Evolutionary conservation across 2,113 vertebrate species (phyloP).

Genomic region (Eonycteris spelaea): DNA sequence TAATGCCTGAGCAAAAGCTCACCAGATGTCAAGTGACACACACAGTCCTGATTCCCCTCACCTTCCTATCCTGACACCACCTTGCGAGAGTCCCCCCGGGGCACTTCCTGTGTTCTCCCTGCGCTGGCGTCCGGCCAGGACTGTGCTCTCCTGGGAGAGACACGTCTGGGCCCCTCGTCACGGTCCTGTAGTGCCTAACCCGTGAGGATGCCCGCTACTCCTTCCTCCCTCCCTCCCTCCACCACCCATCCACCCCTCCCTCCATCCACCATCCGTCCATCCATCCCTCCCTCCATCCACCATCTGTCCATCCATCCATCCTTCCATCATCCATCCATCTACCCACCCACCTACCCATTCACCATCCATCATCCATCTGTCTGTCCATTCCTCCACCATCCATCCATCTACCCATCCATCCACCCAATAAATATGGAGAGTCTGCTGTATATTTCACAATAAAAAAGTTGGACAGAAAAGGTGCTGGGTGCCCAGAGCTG

Average conservation of each 20-base stretch:
- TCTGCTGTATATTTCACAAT: background rate
- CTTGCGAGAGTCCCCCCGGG: background rate
- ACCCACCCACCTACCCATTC: too few species aligned
- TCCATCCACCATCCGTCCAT: background rate
- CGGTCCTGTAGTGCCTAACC: background rate
- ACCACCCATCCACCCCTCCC: too few species aligned
- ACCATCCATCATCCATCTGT: background rate
- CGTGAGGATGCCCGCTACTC: background rate
- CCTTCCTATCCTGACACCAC: background rate
- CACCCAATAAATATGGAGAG: background rate
- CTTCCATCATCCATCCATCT: accelerated
- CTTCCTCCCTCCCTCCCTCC: too few species aligned
- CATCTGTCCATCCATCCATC: background rate
- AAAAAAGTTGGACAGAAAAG: background rate
- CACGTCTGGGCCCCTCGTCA: background rate
- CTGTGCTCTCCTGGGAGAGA: background rate
- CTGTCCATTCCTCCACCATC: too few species aligned
- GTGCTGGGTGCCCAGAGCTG: background rate
- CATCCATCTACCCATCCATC: too few species aligned
- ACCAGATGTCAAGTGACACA: accelerated
- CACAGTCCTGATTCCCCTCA: accelerated
- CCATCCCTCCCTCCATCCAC: background rate
- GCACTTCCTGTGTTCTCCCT: background rate
- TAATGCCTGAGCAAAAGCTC: accelerated
- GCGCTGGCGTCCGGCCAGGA: background rate